phyloP scores from a whole-genome alignment of 2,888 invertebrate species.

The Notodonta ziczac region DNA sequence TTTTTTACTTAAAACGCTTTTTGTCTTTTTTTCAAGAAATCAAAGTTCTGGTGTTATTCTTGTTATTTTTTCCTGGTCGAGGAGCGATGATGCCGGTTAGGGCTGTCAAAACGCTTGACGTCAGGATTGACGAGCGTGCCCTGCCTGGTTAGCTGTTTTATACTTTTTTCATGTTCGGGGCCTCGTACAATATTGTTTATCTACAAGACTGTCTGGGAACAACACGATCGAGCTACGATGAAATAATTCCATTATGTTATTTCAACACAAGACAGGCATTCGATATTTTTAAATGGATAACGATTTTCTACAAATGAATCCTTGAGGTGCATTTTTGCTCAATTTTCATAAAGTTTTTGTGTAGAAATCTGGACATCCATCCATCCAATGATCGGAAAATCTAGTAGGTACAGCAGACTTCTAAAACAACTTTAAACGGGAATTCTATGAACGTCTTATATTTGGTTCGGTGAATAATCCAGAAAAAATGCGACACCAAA shows the following conservation, averaged over 20 bases:
- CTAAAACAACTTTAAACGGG: too few species aligned
- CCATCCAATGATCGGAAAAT: too few species aligned
- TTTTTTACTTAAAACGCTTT: conserved; percentile 10
- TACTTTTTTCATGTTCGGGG: conserved; percentile 69
- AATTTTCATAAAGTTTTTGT: too few species aligned
- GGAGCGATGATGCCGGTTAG: conserved; percentile 78
- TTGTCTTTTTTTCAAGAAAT: conserved; percentile 34
- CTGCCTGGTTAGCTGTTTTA: conserved; percentile 63
- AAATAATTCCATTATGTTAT: conserved; percentile 27
- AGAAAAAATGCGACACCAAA: too few species aligned
- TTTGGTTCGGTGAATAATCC: too few species aligned
- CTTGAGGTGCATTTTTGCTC: too few species aligned
- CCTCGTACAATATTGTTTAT: conserved; percentile 70
- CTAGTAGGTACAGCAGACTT: too few species aligned
- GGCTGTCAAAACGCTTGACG: conserved; percentile 82
- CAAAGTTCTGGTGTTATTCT: conserved; percentile 45
- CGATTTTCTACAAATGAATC: conserved; percentile 8
- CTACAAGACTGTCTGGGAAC: conserved; percentile 51
- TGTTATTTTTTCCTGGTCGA: conserved; percentile 47
- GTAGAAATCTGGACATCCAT: too few species aligned
- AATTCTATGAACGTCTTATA: too few species aligned
- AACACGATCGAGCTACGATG: conserved; percentile 34
- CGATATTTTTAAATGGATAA: conserved; percentile 12
- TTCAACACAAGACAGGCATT: background rate
- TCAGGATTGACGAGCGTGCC: conserved; percentile 80